Evolutionary conservation across 2,888 invertebrate genomes (phyloP), one percentile per base, ranked within the genome.

Genomic region (Tenthredo livida): DNA sequence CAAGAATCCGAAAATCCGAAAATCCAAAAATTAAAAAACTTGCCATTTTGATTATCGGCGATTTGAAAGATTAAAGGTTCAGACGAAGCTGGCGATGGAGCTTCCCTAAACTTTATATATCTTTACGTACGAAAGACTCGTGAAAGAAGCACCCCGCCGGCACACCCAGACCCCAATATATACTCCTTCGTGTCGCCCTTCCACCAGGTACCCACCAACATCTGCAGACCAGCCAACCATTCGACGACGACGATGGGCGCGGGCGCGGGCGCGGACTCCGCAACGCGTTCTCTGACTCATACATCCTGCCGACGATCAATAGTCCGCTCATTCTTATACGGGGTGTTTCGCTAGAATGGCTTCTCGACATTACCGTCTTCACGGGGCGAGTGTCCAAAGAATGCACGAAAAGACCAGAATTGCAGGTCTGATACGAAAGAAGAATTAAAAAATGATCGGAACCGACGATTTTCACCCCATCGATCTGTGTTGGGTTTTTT

Each of bases 51-150:
- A 29, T 40, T 37, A 4, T 40, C 15, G 21, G 78, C n/a, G 58
- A n/a, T 58, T n/a, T 37, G 61, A 15, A 61, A 80, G 29, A 61
- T 61, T 67, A 15, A 61, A n/a, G 78, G 78, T 80, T 80, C 78
- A 80, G 78, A 61, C 78, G 78, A 80, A 80, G 78, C 78, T 61
- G 78, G 78, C 78, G 78, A 80, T 80, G 78, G 78, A 80, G 78
- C 78, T 80, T 80, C 78, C 58, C 78, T 80, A 80, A 80, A 80
- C 78, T 80, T 29, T 78, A 21, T 21, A 77, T 43, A 29, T 80
- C 37, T 40, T 33, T 50, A 77, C 78, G 78, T 72, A 7, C 43
- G n/a, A 43, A 40, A 58, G 58, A 80, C 78, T 80, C 37, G 78
- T 61, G 58, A 61, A 80, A 61, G 61, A 80, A 80, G 58, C 78